Conservation (phyloP, 2,888 invertebrate genomes). For the Galeruca laticollis region DNA sequence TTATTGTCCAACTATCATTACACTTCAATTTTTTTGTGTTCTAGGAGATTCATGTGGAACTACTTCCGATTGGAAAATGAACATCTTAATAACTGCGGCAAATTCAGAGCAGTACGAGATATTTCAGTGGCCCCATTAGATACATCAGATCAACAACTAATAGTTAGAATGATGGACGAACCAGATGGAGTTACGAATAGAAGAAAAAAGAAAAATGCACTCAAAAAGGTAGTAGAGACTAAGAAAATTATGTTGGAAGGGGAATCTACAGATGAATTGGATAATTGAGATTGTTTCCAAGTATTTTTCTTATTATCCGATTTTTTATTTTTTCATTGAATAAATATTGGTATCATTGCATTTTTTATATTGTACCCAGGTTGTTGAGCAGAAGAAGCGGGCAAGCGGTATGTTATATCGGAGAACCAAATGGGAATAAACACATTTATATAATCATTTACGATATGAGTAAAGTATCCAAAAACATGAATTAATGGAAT, state of each 20-base stretch:
- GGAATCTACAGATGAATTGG: slow-evolving; percentile 66
- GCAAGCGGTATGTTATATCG: no score
- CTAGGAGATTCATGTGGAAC: slow-evolving; percentile 97
- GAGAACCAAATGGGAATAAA: no score
- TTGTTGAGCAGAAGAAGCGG: no score
- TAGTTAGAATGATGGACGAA: slow-evolving; percentile 96
- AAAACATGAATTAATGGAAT: no score
- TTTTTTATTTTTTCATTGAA: not conserved
- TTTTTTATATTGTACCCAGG: no score
- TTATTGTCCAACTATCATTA: not conserved
- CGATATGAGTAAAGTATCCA: no score
- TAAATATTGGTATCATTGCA: not conserved
- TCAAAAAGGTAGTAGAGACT: slow-evolving; percentile 62
- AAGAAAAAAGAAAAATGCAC: slow-evolving; percentile 67
- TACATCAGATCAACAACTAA: slow-evolving; percentile 91
- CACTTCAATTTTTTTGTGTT: slow-evolving; percentile 36
- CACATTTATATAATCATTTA: no score
- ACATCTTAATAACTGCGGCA: slow-evolving; percentile 98
- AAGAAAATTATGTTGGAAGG: slow-evolving; percentile 58
- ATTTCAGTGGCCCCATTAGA: slow-evolving; percentile 95
- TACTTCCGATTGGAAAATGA: slow-evolving; percentile 99
- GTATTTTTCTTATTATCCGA: not conserved
- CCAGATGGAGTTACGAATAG: slow-evolving; percentile 88
- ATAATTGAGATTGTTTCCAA: slow-evolving; percentile 48
- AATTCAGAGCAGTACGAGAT: slow-evolving; percentile 97